Evolutionary conservation across 2,888 invertebrate species (phyloP), one percentile per base, ranked within the genome.

Genomic region (Romanomermis culicivorax): DNA sequence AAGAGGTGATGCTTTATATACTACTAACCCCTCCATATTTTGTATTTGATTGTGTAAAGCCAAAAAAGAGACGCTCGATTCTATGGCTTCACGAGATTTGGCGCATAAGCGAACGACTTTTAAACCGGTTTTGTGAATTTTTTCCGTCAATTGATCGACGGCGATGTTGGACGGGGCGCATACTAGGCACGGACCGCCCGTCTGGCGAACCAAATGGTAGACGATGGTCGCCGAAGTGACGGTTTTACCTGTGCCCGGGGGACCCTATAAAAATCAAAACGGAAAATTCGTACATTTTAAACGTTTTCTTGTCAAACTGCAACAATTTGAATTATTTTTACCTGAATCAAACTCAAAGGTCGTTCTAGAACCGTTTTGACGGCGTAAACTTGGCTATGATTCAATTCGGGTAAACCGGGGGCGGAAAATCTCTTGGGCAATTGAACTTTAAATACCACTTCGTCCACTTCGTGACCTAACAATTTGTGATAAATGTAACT

Each of bases 91-190:
- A 29, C 97, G 78, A 0, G 89, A 89, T 71, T 97, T 95, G 29
- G 97, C 95, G 72, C 93, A 95, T 11, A 99, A 77, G 1, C 97
- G 77, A 1, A 97, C 89, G 56, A 75, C 77, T 72, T 91, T 95
- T 43, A 99, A 75, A 51, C 93, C 95, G 3, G 95, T 95, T 61
- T 82, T 79, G 71, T 97, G 95, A 55, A 99, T 95, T 72, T 97
- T 97, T 71, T 95, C 95, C 0, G 97, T 95, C 23, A 99, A 76
- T 67, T 99, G 97, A 71, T 99, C 97, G 0, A 97, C 97, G 26
- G 97, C 97, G 1, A 95, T 97, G 72, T 99, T 99, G 58, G 89
- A 91, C 0, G 97, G 97, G 0, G 97, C 95, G 70, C 97, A 97
- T 0, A 99, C 97, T 1, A 99, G 76, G 0, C 97, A 60, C 56